phyloP scores from a whole-genome alignment of 2,888 invertebrate genomes.

The Cepaea hortensis region DNA sequence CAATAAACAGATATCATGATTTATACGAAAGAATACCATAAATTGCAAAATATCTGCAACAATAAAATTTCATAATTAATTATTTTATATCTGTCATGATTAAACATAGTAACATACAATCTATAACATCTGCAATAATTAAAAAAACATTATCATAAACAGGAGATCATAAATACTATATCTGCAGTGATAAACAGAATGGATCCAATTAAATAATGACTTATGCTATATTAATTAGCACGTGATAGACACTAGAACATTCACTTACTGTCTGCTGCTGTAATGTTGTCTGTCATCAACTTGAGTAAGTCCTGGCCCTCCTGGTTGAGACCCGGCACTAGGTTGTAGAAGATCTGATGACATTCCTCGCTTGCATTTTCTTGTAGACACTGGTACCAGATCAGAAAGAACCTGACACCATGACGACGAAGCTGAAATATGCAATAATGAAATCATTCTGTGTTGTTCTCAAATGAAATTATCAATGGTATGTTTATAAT shows the following conservation, averaged over 20 bases:
- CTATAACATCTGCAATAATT: too few relatives aligned
- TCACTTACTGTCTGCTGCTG: conserved; percentile 66
- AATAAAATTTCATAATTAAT: too few relatives aligned
- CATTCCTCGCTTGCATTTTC: conserved; percentile 93
- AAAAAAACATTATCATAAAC: too few relatives aligned
- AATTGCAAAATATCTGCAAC: too few relatives aligned
- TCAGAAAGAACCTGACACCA: conserved; percentile 85
- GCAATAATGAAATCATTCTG: background rate
- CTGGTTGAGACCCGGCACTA: conserved; percentile 82
- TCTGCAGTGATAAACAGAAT: too few relatives aligned
- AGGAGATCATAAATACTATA: too few relatives aligned
- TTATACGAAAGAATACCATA: too few relatives aligned
- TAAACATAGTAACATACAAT: too few relatives aligned
- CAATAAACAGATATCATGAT: too few relatives aligned
- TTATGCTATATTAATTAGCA: background rate
- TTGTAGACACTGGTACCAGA: conserved; percentile 96
- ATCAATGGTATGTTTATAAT: too few relatives aligned
- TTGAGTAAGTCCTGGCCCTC: conserved; percentile 60
- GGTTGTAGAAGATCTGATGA: conserved; percentile 91
- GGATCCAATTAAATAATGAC: background rate
- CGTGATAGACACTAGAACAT: background rate
- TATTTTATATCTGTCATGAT: too few relatives aligned
- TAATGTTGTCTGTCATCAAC: conserved; percentile 50
- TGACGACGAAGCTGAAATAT: conserved; percentile 72
- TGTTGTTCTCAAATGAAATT: background rate